phyloP scores from a whole-genome alignment of 35 echinoderm and acorn worm species.

The Apostichopus japonicus region DNA sequence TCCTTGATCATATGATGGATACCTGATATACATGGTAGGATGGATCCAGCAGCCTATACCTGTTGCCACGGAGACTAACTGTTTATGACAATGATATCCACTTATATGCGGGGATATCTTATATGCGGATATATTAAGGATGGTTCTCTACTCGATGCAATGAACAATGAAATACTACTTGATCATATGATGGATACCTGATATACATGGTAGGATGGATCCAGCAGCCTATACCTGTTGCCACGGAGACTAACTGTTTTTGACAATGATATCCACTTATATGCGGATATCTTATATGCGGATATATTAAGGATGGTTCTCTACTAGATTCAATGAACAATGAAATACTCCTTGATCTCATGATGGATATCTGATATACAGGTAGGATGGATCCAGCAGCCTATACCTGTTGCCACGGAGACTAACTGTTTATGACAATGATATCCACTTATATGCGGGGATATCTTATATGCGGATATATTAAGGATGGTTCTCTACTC shows the following conservation, averaged over 20 bases:
- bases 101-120: too few species aligned
- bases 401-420: neutral
- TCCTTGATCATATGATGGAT: constrained; percentile 29
- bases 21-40: neutral
- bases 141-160: neutral
- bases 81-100: too few species aligned
- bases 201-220: neutral
- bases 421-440: neutral
- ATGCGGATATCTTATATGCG: too few species aligned
- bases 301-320: neutral
- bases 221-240: neutral
- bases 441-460: too few species aligned
- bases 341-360: constrained; percentile 18
- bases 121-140: too few species aligned
- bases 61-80: neutral
- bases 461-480: too few species aligned
- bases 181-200: constrained; percentile 13
- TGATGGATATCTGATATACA: constrained; percentile 4
- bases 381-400: neutral
- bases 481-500: neutral
- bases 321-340: constrained; percentile 4
- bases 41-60: neutral
- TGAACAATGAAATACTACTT: constrained; percentile 12
- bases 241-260: neutral
- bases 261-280: too few species aligned